Base-by-base conservation (phyloP, 2,113 vertebrate genomes). In the Syngnathus typhle region DNA sequence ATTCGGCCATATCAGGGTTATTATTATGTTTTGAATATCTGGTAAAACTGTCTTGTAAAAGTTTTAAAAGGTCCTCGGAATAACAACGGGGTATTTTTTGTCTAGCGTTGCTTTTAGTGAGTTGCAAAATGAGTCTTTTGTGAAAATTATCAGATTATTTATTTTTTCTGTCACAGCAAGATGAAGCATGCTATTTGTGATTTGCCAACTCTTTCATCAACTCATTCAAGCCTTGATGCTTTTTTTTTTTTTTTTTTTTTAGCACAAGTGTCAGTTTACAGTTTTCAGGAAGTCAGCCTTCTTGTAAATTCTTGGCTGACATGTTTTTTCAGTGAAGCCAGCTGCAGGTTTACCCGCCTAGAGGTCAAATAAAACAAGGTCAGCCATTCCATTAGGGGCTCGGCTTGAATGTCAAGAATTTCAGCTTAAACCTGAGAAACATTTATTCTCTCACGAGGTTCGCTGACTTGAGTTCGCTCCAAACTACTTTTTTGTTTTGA, bases 321-420 rank as follows among this genome's bases (percentile, higher is more conserved):
- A 67, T 70, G 74, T 79, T 84, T 79, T 73, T 69, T 32, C 27
- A 32, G 27, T 32, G 2, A 32, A 32, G 2, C 27, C 70, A 68
- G 75, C 32, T 70, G 49, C 44, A 7, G 38, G 36, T 19, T 60
- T 62, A 37, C 61, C n/a, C 75, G 71, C 49, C 68, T 68, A 27
- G 44, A 59, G 76, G 76, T 81, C 74, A 68, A 65, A 65, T 61
- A 27, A 52, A 60, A 70, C 62, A 77, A 79, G 78, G 78, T 82
- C 61, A 81, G 18, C 49, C 0, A 12, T 32, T 82, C 74, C 52
- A 60, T 72, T 70, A 62, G 54, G 68, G 63, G 63, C 60, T 72
- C 59, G 13, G 21, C 39, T 10, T 70, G 67, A 71, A 80, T 80
- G 73, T 80, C 46, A 75, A 78, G 76, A 84, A 86, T 80, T 73